Evolutionary conservation across 2,113 vertebrate species (phyloP).

Genomic region (Copsychus sechellarum): DNA sequence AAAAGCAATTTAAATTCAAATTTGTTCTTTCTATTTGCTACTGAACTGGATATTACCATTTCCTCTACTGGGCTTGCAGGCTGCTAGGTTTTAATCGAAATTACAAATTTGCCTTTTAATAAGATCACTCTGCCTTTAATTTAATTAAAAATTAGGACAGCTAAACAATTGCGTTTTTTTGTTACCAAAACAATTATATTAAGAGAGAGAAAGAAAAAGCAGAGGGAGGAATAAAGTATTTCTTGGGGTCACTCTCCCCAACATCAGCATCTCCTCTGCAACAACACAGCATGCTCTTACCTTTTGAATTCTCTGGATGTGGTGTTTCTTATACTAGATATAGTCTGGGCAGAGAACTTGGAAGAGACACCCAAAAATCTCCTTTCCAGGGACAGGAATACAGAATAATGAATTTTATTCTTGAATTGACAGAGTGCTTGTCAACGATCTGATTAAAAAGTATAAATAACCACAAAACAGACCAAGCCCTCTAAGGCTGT

Average conservation of each 20-base stretch:
- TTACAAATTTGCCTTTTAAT: neutral
- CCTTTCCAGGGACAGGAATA: neutral
- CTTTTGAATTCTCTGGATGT: neutral
- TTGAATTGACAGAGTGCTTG: constrained; percentile 37
- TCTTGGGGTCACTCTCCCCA: neutral
- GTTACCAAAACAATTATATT: neutral
- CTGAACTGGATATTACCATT: neutral
- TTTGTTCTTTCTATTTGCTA: neutral
- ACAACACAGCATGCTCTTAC: neutral
- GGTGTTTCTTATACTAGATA: neutral
- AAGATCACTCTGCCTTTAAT: neutral
- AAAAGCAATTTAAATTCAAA: neutral
- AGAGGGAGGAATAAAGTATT: neutral
- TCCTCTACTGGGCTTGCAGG: neutral
- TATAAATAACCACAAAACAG: neutral
- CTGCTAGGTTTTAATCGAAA: neutral
- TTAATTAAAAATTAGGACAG: neutral
- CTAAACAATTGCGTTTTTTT: neutral
- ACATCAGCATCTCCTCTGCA: neutral
- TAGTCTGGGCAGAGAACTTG: neutral
- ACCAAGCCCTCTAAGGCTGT: neutral
- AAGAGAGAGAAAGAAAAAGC: neutral
- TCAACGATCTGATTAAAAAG: constrained; percentile 71
- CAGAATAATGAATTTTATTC: neutral
- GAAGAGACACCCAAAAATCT: neutral